phyloP scores from a whole-genome alignment of 2,888 invertebrate genomes.

The Harmothoe impar region DNA sequence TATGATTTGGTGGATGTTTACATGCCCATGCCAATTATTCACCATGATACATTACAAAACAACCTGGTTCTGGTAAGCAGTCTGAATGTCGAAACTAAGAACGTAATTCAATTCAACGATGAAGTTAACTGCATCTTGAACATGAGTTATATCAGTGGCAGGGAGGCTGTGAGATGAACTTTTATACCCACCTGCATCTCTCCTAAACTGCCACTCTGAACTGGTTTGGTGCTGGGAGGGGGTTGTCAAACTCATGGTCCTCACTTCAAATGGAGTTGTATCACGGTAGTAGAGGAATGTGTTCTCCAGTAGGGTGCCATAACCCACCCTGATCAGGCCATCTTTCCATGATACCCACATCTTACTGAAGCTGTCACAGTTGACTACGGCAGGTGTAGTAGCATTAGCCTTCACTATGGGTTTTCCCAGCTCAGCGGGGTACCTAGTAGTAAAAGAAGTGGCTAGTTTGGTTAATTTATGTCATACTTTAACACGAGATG shows the following conservation, averaged over 20 bases:
- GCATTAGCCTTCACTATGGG: background rate
- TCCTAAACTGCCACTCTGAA: conserved; percentile 14
- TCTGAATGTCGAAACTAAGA: no score
- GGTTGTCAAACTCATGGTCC: background rate
- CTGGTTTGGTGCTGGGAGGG: background rate
- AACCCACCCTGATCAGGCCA: background rate
- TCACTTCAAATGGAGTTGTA: background rate
- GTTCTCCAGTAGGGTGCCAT: conserved; percentile 32
- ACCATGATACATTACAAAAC: no score
- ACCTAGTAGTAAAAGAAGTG: background rate
- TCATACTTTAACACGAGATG: no score
- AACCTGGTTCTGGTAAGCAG: no score
- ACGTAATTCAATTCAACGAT: no score
- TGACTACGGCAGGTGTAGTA: background rate
- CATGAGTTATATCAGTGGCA: no score
- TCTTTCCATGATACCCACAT: conserved; percentile 32
- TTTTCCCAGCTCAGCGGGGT: background rate
- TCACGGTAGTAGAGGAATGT: conserved; percentile 30
- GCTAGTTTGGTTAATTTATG: no score
- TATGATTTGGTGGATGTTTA: no score
- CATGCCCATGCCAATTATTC: no score
- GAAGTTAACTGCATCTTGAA: no score
- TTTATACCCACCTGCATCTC: background rate
- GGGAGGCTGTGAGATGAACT: no score
- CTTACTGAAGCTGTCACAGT: conserved; percentile 9